A percentile compares a stretch with the other conserved stretches of the same genome.
phyloP scores from a whole-genome alignment of 2,113 vertebrate genomes.

The Acrocephalus kingi region DNA sequence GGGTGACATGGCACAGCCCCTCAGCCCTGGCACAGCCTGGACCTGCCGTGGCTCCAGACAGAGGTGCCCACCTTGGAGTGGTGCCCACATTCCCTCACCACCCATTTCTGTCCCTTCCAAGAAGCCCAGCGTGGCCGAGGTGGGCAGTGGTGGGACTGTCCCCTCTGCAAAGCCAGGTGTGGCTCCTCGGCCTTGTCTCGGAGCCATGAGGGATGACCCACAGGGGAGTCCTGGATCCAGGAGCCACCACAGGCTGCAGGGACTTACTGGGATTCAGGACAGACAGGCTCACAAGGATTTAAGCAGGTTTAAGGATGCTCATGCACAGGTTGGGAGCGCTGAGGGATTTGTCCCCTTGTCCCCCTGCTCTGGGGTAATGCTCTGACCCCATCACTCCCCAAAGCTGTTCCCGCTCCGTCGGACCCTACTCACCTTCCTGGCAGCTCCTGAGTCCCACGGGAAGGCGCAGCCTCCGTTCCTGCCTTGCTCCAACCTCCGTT shows the following conservation, averaged over 20 bases:
- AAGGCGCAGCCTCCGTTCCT: neutral
- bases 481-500: fast-evolving
- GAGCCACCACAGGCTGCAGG: fast-evolving
- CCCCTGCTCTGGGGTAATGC: fast-evolving
- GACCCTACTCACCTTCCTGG: neutral
- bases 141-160: neutral
- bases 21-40: neutral
- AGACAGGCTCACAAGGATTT: neutral
- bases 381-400: neutral
- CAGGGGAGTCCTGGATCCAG: neutral
- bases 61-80: neutral
- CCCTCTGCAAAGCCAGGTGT: fast-evolving
- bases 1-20: neutral
- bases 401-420: fast-evolving
- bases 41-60: fast-evolving
- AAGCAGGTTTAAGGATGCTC: neutral
- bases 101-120: neutral
- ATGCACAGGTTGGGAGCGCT: neutral
- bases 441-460: fast-evolving
- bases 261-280: neutral
- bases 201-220: fast-evolving
- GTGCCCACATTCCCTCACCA: fast-evolving
- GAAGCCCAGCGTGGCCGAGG: fast-evolving
- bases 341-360: neutral
- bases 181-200: fast-evolving